Conservation (phyloP, 2,113 vertebrate genomes). For the Atrichornis clamosus region DNA sequence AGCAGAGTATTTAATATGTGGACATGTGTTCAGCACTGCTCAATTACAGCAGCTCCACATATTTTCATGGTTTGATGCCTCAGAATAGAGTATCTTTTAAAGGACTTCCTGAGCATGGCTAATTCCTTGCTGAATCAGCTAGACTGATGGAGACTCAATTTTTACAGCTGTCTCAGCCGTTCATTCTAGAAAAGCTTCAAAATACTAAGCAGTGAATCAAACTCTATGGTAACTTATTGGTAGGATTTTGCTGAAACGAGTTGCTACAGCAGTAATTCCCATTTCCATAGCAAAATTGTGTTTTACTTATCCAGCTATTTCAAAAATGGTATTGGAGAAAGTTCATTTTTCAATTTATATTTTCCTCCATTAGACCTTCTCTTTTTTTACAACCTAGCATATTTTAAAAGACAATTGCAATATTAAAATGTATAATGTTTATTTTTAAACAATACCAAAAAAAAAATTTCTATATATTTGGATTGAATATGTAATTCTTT, state of each 20-base stretch:
- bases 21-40: constrained; percentile 49
- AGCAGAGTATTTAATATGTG: constrained; percentile 3
- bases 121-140: constrained; percentile 49
- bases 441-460: neutral
- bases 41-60: constrained; percentile 31
- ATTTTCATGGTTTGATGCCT: constrained; percentile 41
- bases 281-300: constrained; percentile 56
- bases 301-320: constrained; percentile 63
- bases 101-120: constrained; percentile 6
- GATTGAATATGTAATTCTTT: constrained; percentile 21
- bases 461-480: constrained; percentile 24
- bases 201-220: constrained; percentile 49
- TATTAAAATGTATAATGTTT: neutral
- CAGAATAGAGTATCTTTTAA: constrained; percentile 28
- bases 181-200: constrained; percentile 57
- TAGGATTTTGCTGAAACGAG: constrained; percentile 42
- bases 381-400: neutral
- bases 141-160: constrained; percentile 34
- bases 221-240: constrained; percentile 46
- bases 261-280: constrained; percentile 43
- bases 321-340: constrained; percentile 18
- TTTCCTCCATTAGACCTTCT: neutral
- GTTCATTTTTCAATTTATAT: constrained; percentile 32
- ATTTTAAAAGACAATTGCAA: constrained; percentile 31
- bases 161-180: constrained; percentile 51